Evolutionary conservation across 2,888 invertebrate species (phyloP).

Genomic region (Trichopria drosophilae): DNA sequence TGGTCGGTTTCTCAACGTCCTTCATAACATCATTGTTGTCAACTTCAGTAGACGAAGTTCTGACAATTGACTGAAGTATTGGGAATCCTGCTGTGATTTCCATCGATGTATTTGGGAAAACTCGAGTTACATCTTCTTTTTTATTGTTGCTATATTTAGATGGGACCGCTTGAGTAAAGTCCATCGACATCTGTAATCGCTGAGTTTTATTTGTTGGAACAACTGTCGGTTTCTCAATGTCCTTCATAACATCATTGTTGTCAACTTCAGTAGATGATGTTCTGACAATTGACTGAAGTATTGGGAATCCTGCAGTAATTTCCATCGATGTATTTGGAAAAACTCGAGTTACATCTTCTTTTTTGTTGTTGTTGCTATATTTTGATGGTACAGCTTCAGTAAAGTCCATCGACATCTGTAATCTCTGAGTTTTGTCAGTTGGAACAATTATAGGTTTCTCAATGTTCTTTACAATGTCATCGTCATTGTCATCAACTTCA

Average conservation of each 20-base stretch:
- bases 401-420: constrained; percentile 1
- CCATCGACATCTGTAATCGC: constrained; percentile 27
- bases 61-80: not conserved
- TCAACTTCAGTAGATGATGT: no score
- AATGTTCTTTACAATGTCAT: not conserved
- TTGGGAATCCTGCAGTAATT: not conserved
- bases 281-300: not conserved
- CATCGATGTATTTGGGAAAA: not conserved
- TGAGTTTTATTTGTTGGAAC: constrained; percentile 3
- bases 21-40: not conserved
- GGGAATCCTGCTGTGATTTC: not conserved
- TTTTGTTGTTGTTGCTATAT: not conserved
- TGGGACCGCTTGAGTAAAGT: constrained; percentile 26
- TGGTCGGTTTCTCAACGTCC: not conserved
- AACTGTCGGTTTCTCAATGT: no score
- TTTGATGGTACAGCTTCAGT: constrained; percentile 2
- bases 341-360: no score
- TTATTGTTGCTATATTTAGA: not conserved
- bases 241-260: no score
- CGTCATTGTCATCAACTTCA: not conserved
- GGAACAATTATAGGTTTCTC: not conserved
- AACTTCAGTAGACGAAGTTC: not conserved
- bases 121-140: not conserved
- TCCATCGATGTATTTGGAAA: constrained; percentile 31
- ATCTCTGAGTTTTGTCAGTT: not conserved